Base-by-base conservation (phyloP, 2,888 invertebrate genomes). In the Metacarcinus magister region DNA sequence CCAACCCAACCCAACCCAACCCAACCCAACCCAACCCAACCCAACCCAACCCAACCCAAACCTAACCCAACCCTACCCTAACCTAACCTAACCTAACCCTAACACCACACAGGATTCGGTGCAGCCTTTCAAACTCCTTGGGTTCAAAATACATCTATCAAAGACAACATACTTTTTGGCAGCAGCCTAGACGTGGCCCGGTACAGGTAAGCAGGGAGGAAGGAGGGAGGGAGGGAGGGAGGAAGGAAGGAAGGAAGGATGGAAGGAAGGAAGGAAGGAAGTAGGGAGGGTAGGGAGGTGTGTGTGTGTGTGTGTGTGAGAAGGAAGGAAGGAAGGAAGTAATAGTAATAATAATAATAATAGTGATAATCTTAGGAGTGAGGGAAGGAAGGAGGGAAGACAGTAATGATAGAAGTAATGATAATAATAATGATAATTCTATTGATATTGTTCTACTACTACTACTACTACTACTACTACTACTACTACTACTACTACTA, bases 81-180 rank as follows among this genome's bases (percentile, higher is more conserved):
- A 39, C 39, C 39, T 2, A 39, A 39, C 2, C 39, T 2, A 39
- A 39, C 39, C 39, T 2, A 39, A 39, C 39, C 39, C 39, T n/a
- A 39, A 39, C 39, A 0, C 39, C 0, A 39, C 39, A 23, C 97
- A 98, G 99, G 99, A 97, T 98, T 99, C 97, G 99, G 99, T 39
- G 98, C 98, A 97, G 99, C 99, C 0, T 98, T 98, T 0, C 99
- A 99, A 98, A 98, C 98, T 97, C 98, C 99, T 0, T 99, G 99
- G 99, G 98, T 99, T 93, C 99, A 99, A 97, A 98, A 99, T 94
- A 99, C 99, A 75, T 99, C 99, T 0, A 98, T 99, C 92, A 98
- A 98, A 94, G 99, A 99, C 96, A 99, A 99, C 97, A 99, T 99
- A 97, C 98, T 99, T 67, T 99, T 99, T 98, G 99, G 99, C 0